Base-by-base conservation (phyloP, 2,888 invertebrate genomes). In the Erebia aethiops region DNA sequence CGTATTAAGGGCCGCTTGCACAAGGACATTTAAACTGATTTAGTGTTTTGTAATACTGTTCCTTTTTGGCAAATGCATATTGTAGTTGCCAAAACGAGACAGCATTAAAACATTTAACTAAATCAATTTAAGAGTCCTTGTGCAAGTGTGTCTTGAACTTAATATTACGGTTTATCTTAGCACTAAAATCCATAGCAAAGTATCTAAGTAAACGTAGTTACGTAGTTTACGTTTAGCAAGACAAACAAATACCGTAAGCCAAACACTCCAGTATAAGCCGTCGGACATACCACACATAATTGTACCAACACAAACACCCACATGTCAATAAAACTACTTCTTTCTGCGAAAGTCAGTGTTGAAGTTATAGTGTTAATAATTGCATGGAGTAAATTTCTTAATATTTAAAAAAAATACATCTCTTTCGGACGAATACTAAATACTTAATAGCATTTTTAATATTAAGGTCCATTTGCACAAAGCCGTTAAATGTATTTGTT, bases 281-380 rank as follows among this genome's bases (percentile, higher is more conserved):
- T 57, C 21, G 46, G 60, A 68, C 72, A 61, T 70, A 35, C 72
- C 72, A n/a, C 11, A 9, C 67, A 68, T 73, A 70, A 65, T 57
- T 67, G 43, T 51, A 67, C 18, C 41, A 43, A 43, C 13, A 64
- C 49, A 58, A 75, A 62, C 46, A 62, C 14, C 46, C 14, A 0
- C 49, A 13, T 69, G 67, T 73, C 69, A 16, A 72, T 69, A 62
- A 75, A 74, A 61, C 65, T 21, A 72, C 72, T 58, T 56, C 69
- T 62, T 49, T 62, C 62, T 49, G 46, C 14, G 49, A 26, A 62
- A 60, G 3, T 43, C 60, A 43, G 13, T 13, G 21, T 62, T 62
- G 43, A 43, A 21, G 14, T 13, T 57, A 13, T 57, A 57, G 56
- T 57, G 21, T 21, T 26, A 26, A 13, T 26, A 57, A 7, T 13